These are phyloP conservation scores for Tachina lurida DNA, from an alignment of 2,888 invertebrate species.

Conservation along the genomic window DNA sequence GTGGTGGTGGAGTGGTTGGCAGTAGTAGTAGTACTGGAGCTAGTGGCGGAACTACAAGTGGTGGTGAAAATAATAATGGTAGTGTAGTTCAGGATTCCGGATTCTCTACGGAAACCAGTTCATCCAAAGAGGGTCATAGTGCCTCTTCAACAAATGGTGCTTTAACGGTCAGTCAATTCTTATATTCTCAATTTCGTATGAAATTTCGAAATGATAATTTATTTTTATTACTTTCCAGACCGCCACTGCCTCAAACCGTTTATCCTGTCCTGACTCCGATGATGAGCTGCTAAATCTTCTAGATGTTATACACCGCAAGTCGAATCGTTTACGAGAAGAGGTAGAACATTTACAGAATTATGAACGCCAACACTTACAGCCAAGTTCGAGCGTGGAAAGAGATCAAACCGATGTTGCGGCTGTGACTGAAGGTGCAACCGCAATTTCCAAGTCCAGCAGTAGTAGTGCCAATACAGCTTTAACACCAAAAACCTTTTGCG, in stretches of 20 bases:
- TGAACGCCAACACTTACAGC: conserved; percentile 78
- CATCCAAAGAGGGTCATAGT: conserved; percentile 90
- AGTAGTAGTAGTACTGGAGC: conserved; percentile 42
- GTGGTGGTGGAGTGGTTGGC: conserved; percentile 47
- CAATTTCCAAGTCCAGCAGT: conserved; percentile 72
- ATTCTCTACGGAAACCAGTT: conserved; percentile 94
- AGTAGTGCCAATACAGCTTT: conserved; percentile 75
- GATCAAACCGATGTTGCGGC: conserved; percentile 56
- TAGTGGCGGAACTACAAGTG: conserved; percentile 56
- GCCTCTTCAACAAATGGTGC: conserved; percentile 86
- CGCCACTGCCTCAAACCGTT: conserved; percentile 79
- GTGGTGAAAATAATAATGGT: conserved; percentile 84
- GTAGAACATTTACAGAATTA: conserved; percentile 86
- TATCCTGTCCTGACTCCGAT: conserved; percentile 85
- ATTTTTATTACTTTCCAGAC: conserved; percentile 73
- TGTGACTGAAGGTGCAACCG: conserved; percentile 66
- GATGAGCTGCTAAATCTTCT: conserved; percentile 93
- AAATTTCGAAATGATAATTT: not conserved
- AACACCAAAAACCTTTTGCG: conserved; percentile 80
- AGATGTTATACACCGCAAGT: conserved; percentile 92
- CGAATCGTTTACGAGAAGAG: conserved; percentile 88
- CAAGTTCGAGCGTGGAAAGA: conserved; percentile 51
- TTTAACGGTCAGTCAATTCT: conserved; percentile 80
- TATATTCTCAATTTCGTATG: not conserved
- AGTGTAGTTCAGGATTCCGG: conserved; percentile 92